phyloP scores from a whole-genome alignment of 92 coral and sea anemone genomes.

The Umimayanthus chanpuru region DNA sequence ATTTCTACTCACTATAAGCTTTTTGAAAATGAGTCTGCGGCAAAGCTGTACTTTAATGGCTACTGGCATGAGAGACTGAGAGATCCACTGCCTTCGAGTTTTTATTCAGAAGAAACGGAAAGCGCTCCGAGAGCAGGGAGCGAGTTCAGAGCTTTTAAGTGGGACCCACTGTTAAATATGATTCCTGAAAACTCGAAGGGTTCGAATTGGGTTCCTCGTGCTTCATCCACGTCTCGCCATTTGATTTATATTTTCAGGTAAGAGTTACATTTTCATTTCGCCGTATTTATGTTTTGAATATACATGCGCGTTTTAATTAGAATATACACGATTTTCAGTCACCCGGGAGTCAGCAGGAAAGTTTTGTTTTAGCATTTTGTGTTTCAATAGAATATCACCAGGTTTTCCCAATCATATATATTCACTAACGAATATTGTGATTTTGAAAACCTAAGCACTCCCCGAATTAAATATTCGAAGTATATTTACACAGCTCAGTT shows the following conservation, averaged over 20 bases:
- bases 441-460: neutral
- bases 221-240: conserved; percentile 73
- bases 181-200: conserved; percentile 53
- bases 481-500: conserved; percentile 1
- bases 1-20: conserved; percentile 90
- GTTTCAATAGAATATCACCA: neutral
- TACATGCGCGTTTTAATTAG: conserved; percentile 23
- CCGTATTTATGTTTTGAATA: conserved; percentile 21
- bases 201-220: conserved; percentile 77
- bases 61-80: conserved; percentile 90
- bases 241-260: conserved; percentile 88
- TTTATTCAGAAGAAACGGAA: conserved; percentile 91
- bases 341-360: conserved; percentile 27
- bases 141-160: conserved; percentile 88
- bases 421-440: neutral
- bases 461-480: neutral
- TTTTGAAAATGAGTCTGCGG: conserved; percentile 81
- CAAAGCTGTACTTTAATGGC: conserved; percentile 73
- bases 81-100: conserved; percentile 86
- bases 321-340: neutral
- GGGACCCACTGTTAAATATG: conserved; percentile 75
- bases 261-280: conserved; percentile 17
- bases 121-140: conserved; percentile 92
- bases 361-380: neutral
- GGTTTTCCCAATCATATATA: neutral